Percentiles rank a stretch among this genome's conserved stretches.
phyloP scores from a whole-genome alignment of 2,113 vertebrate species.

The Ammodramus savannarum region DNA sequence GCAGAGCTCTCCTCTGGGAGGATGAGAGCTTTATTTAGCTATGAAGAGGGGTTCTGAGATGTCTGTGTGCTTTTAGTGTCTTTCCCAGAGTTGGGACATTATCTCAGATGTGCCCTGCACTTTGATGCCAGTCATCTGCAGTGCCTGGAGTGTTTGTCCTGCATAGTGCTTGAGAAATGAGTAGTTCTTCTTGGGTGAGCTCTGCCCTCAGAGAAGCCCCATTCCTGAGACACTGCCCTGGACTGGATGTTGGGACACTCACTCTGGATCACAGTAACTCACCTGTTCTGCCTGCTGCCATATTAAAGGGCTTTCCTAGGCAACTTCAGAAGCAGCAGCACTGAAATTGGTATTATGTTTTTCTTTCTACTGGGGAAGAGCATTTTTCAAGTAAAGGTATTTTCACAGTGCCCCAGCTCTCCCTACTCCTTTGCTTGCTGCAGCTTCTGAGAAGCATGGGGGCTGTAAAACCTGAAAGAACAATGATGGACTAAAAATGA shows the following conservation, averaged over 20 bases:
- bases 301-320: background rate
- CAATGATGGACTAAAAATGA: background rate
- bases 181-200: background rate
- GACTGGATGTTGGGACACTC: fast-evolving
- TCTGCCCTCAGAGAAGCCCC: background rate
- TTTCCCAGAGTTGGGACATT: background rate
- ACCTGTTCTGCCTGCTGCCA: background rate
- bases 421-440: background rate
- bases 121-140: fast-evolving
- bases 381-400: background rate
- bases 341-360: background rate
- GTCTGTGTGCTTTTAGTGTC: background rate
- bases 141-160: background rate
- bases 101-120: background rate
- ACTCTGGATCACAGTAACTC: background rate
- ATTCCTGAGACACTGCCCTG: background rate
- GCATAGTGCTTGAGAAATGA: background rate
- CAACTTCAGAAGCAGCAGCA: background rate
- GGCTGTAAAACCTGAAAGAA: background rate
- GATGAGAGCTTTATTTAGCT: background rate
- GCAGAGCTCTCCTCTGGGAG: background rate
- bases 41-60: background rate
- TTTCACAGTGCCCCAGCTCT: background rate
- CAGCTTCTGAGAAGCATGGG: background rate
- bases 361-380: background rate